A percentile compares a stretch with the other conserved stretches of the same genome.
Conservation (phyloP, 2,888 invertebrate genomes). For the Acleris sparsana region DNA sequence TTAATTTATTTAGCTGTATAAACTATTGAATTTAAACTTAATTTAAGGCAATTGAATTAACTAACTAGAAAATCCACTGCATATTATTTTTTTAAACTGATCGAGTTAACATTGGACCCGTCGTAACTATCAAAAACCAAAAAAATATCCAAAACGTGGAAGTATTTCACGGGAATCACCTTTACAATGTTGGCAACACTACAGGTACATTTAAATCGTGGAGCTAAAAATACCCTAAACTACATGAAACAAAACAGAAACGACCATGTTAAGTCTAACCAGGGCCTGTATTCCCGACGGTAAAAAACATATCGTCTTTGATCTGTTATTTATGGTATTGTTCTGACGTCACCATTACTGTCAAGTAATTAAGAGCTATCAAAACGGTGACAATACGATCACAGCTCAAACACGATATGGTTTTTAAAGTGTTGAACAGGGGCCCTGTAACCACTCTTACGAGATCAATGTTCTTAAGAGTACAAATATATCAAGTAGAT, state of each 20-base stretch:
- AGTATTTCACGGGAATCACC: slow-evolving; percentile 1
- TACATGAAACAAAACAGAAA: not conserved
- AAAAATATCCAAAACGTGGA: slow-evolving; percentile 6
- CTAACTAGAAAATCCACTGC: too few species aligned
- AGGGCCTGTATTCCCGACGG: too few species aligned
- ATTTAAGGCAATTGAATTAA: too few species aligned
- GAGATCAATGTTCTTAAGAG: slow-evolving; percentile 43
- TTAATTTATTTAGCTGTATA: not conserved
- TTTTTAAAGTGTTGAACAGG: too few species aligned
- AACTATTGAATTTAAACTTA: not conserved
- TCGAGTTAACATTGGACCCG: slow-evolving; percentile 16
- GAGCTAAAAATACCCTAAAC: not conserved
- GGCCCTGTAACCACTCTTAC: slow-evolving; percentile 38
- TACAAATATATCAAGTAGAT: slow-evolving; percentile 46
- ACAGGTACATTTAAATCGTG: not conserved
- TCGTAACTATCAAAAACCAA: not conserved
- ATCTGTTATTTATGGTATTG: too few species aligned
- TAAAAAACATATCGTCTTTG: too few species aligned
- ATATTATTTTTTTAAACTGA: not conserved
- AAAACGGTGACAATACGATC: too few species aligned
- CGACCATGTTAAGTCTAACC: slow-evolving; percentile 2
- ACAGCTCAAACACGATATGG: too few species aligned
- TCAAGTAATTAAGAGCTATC: too few species aligned
- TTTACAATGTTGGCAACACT: not conserved
- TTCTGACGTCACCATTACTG: too few species aligned